Evolutionary conservation across 2,797 vertebrate genomes (phyloP).

Genomic region (Zalophus californianus): DNA sequence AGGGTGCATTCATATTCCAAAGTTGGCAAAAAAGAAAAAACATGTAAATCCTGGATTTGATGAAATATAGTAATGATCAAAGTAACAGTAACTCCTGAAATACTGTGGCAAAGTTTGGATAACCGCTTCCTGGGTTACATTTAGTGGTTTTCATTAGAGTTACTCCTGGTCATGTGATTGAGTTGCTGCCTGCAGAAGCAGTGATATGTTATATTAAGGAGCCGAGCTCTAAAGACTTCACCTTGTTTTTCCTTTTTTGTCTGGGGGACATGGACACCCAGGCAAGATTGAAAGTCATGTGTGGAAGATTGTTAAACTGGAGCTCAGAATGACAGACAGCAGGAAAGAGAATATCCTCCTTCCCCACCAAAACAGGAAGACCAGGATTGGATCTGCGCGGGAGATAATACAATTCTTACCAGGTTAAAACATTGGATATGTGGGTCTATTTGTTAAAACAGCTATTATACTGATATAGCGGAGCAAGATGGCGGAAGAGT

Average conservation of each 20-base stretch:
- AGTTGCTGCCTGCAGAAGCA: not conserved
- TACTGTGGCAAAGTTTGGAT: not conserved
- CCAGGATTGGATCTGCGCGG: not conserved
- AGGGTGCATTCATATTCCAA: not conserved
- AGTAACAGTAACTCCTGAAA: not conserved
- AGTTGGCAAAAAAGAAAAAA: not conserved
- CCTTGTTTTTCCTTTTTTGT: not conserved
- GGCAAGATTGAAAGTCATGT: not conserved
- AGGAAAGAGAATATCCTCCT: not conserved
- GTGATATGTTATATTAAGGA: not conserved
- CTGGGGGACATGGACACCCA: not conserved
- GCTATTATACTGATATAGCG: not conserved
- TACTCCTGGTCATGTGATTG: not conserved
- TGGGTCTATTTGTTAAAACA: not conserved
- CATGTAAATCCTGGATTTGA: not conserved
- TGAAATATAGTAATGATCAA: conserved; percentile 7
- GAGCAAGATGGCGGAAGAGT: no score
- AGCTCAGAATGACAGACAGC: not conserved
- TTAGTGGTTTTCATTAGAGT: not conserved
- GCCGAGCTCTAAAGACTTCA: not conserved
- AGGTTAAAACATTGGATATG: not conserved
- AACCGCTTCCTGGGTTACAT: not conserved
- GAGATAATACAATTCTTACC: not conserved
- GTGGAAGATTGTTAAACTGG: not conserved
- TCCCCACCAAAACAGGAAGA: not conserved